phyloP scores from a whole-genome alignment of 1,140 invertebrate species.

The Homalodisca vitripennis region DNA sequence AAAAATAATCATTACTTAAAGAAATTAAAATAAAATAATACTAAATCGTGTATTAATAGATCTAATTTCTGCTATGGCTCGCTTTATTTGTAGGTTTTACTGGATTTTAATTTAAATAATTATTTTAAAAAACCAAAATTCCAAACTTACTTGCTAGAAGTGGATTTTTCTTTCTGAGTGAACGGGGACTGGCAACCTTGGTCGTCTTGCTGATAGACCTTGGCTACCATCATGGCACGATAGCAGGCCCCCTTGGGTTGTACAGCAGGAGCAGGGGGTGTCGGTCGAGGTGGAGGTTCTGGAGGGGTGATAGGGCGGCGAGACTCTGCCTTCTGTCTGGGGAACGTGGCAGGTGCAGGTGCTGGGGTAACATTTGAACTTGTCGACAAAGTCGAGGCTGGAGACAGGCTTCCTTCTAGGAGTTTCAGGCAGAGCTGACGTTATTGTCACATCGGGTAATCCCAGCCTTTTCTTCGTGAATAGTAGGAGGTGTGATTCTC shows the following conservation, averaged over 20 bases:
- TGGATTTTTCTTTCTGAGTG: conserved; percentile 64
- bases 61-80: too few species aligned
- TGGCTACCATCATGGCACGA: conserved; percentile 53
- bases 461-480: conserved; percentile 20
- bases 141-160: conserved; percentile 63
- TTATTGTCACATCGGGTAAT: conserved; percentile 29
- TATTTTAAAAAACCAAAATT: background rate
- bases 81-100: too few species aligned
- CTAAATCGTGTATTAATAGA: too few species aligned
- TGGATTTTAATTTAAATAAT: too few species aligned
- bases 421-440: conserved; percentile 18
- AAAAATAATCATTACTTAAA: too few species aligned
- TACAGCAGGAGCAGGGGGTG: conserved; percentile 37
- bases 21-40: too few species aligned
- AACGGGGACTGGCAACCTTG: conserved; percentile 46
- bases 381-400: conserved; percentile 26
- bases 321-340: conserved; percentile 43
- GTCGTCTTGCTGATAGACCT: conserved; percentile 50
- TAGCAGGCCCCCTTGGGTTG: conserved; percentile 50
- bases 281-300: conserved; percentile 52
- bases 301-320: conserved; percentile 48
- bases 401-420: conserved; percentile 28
- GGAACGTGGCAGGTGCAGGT: conserved; percentile 39
- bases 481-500: conserved; percentile 13
- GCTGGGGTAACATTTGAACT: background rate